Conservation (phyloP, 2,888 invertebrate species). For the Xestia ashworthii region DNA sequence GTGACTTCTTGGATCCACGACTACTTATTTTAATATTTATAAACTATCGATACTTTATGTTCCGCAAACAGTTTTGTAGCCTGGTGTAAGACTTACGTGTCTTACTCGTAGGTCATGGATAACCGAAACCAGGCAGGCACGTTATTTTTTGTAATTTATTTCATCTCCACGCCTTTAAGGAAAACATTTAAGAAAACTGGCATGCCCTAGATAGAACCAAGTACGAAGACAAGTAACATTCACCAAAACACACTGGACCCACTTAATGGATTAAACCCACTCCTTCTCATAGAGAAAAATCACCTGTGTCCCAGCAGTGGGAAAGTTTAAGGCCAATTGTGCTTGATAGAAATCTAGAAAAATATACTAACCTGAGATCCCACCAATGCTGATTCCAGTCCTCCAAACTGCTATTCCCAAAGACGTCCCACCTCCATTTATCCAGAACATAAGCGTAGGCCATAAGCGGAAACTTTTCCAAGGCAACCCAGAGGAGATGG, state of each 20-base stretch:
- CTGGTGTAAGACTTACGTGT: no score
- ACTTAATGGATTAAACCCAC: background rate
- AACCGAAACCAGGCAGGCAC: background rate
- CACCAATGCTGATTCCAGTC: slow-evolving; percentile 88
- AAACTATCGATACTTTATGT: background rate
- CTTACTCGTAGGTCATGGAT: slow-evolving; percentile 1
- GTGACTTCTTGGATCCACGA: background rate
- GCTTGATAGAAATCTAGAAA: background rate
- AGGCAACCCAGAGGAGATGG: slow-evolving; percentile 84
- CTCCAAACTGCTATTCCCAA: slow-evolving; percentile 79
- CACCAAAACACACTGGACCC: background rate
- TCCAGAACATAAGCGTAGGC: slow-evolving; percentile 86
- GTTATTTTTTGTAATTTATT: background rate
- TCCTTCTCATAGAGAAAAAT: background rate
- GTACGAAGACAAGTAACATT: background rate
- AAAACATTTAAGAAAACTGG: background rate
- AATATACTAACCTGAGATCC: slow-evolving; percentile 80
- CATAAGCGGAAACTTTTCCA: slow-evolving; percentile 86
- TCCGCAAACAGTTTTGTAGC: background rate
- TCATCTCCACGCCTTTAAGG: background rate
- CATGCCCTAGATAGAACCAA: background rate
- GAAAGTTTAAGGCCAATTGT: background rate
- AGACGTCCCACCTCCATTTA: slow-evolving; percentile 87
- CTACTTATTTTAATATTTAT: background rate
- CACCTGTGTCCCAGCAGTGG: background rate